Evolutionary conservation across 1,140 invertebrate species (phyloP), one percentile per base, ranked within the genome.

Genomic region (Varroa destructor): DNA sequence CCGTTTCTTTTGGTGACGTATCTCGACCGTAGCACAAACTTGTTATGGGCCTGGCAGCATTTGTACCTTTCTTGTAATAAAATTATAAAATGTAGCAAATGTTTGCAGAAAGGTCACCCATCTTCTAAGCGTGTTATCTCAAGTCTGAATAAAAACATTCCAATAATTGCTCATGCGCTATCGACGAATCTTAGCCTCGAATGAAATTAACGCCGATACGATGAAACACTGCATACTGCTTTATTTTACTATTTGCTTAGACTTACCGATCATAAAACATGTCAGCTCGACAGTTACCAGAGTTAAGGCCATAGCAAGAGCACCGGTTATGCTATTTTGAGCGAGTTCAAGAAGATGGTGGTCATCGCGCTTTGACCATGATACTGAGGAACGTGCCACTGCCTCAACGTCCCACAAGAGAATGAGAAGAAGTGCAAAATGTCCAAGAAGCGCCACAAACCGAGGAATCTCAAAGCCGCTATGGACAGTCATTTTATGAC

Each of bases 401-500:
- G 46, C 61, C 46, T 67, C 61, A 1, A 67, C 61, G 40, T 67
- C 61, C 61, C 61, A 67, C 37, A 71, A 8, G 1, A 71, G 71
- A 14, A 54, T 42, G 10, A 71, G 40, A 1, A 71, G 71, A 10
- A 71, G 56, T 1, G 51, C 71, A 10, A 71, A 71, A 51, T 71
- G 56, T n/a, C 71, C 71, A 54, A 71, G 71, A 43, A 71, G 71
- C 8, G 51, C 51, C 37, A 71, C 71, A 54, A 71, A 61, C 14
- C 56, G 71, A 51, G 71, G 56, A 14, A 71, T 42, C 40, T 67
- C 61, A 46, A 67, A 67, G 14, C 61, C 61, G 8, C 61, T 67
- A 46, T 67, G 61, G 14, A 46, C 1, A n/a, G 40, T 37, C 61
- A 67, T 67, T 25, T 51, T 3, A 51, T 51, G 8, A 51, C 8